Percentiles rank a stretch among this genome's conserved stretches.
phyloP scores from a whole-genome alignment of 2,888 invertebrate species.

The Ariolimax columbianus region DNA sequence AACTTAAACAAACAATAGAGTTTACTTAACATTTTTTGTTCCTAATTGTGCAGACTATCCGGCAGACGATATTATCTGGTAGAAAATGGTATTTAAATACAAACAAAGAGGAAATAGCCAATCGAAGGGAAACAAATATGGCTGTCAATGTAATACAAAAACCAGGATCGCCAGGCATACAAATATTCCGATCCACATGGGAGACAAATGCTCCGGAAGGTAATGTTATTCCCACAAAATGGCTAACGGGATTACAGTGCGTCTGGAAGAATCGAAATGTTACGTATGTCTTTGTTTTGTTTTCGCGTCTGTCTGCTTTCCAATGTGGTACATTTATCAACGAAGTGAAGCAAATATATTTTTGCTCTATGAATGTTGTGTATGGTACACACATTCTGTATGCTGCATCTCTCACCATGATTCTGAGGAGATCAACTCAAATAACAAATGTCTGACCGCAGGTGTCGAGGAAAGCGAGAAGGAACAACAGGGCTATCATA shows the following conservation, averaged over 20 bases:
- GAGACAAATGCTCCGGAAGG: constrained; percentile 11
- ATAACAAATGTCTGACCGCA: background rate
- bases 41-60: too few relatives aligned
- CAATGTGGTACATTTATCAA: background rate
- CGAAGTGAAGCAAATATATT: background rate
- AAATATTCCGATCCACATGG: background rate
- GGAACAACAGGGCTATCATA: background rate
- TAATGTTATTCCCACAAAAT: background rate
- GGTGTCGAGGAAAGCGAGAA: background rate
- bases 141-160: background rate
- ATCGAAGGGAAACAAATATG: background rate
- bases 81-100: background rate
- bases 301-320: background rate
- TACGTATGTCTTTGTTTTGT: background rate
- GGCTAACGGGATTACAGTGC: background rate
- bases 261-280: background rate
- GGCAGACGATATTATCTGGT: background rate
- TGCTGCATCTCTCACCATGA: background rate
- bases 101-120: background rate
- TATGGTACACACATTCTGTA: background rate
- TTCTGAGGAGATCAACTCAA: background rate
- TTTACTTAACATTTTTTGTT: too few relatives aligned
- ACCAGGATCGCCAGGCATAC: background rate
- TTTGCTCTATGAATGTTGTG: background rate
- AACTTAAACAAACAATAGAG: too few relatives aligned